These are phyloP conservation scores for Panulirus ornatus DNA, from an alignment of 1,140 invertebrate genomes.

Conservation along the genomic window DNA sequence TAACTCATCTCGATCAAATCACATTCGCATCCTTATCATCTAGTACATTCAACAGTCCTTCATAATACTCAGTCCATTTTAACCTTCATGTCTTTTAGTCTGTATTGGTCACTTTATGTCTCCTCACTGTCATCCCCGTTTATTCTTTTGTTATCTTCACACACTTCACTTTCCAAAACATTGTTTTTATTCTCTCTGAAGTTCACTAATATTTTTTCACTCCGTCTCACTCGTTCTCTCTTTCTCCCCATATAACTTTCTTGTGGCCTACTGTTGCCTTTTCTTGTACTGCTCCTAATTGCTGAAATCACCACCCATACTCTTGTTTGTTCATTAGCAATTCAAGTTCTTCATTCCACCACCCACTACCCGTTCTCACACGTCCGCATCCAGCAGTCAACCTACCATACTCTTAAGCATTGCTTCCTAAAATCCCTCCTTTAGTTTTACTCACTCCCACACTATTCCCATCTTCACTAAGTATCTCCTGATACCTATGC, in stretches of 20 bases:
- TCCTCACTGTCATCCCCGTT: not conserved
- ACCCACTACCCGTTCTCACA: no score
- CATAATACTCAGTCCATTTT: conserved; percentile 7
- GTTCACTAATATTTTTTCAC: not conserved
- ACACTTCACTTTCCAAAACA: not conserved
- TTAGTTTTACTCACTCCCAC: no score
- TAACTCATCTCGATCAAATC: no score
- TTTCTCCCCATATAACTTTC: not conserved
- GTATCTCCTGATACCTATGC: not conserved
- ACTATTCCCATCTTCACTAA: no score
- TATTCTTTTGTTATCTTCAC: not conserved
- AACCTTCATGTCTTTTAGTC: not conserved
- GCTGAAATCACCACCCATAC: no score
- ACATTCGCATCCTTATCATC: not conserved
- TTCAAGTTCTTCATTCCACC: no score
- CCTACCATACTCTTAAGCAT: no score
- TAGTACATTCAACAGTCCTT: no score
- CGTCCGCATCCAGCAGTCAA: no score
- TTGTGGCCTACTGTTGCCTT: not conserved
- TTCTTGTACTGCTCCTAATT: not conserved
- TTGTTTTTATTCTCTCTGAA: not conserved
- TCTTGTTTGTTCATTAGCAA: no score
- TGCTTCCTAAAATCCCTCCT: no score
- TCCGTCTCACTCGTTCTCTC: not conserved
- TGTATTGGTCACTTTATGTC: not conserved